Conservation (phyloP, 2,113 vertebrate species). For the Entelurus aequoreus region DNA sequence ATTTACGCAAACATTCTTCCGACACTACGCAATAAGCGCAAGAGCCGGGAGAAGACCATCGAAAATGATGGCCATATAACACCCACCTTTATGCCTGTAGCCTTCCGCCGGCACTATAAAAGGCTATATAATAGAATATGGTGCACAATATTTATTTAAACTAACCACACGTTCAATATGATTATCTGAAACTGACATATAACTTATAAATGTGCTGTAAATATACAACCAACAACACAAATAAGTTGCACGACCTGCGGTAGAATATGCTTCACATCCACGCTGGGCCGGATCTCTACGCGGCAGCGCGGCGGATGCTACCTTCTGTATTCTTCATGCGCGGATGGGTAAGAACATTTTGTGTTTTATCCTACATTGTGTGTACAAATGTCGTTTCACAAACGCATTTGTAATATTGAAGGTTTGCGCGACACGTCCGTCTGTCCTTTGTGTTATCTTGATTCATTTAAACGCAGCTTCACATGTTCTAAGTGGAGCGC, state of each 20-base stretch:
- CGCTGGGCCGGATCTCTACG: not conserved
- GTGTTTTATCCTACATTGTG: conserved; percentile 15
- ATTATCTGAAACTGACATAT: not conserved
- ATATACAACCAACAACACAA: fast-evolving
- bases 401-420: fast-evolving
- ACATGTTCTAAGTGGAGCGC: not conserved
- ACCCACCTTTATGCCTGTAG: conserved; percentile 17
- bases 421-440: not conserved
- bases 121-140: not conserved
- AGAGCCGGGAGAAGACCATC: conserved; percentile 63
- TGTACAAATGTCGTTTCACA: not conserved
- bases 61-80: conserved; percentile 71
- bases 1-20: too few species aligned
- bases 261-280: conserved; percentile 28
- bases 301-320: conserved; percentile 46
- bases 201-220: not conserved
- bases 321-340: conserved; percentile 45
- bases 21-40: too few species aligned
- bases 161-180: not conserved
- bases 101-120: conserved; percentile 59
- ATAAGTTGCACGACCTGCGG: conserved; percentile 11
- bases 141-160: too few species aligned
- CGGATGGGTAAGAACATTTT: conserved; percentile 52
- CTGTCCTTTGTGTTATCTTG: fast-evolving
- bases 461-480: conserved; percentile 6